Conservation (phyloP, 2,113 vertebrate genomes). For the Arenaria interpres region DNA sequence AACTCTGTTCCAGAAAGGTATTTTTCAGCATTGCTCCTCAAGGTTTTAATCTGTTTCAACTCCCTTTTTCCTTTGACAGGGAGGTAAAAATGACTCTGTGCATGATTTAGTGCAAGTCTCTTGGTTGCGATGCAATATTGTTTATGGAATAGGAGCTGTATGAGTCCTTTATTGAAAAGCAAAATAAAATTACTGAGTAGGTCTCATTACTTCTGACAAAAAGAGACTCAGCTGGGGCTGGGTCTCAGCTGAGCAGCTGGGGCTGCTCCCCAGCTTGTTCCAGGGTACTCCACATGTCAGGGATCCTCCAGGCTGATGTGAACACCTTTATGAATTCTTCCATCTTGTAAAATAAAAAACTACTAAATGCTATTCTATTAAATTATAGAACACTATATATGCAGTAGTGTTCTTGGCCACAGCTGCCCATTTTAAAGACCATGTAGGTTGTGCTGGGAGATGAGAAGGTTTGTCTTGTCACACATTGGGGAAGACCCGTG, state of each 20-base stretch:
- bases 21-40: background rate
- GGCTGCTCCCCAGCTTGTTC: background rate
- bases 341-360: background rate
- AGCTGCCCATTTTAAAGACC: background rate
- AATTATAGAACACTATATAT: background rate
- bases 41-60: background rate
- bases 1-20: background rate
- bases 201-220: background rate
- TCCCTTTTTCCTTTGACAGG: background rate
- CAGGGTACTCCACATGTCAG: background rate
- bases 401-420: background rate
- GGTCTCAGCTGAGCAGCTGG: no score
- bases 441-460: background rate
- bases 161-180: background rate
- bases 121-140: background rate
- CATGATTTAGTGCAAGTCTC: background rate
- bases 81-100: background rate
- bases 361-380: background rate
- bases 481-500: fast-evolving
- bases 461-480: background rate
- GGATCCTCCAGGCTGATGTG: background rate
- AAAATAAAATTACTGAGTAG: background rate
- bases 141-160: background rate
- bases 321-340: background rate
- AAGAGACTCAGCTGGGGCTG: background rate